Evolutionary conservation across 1,140 invertebrate species (phyloP), one percentile per base, ranked within the genome.

Genomic region (Drosophila bifasciata): DNA sequence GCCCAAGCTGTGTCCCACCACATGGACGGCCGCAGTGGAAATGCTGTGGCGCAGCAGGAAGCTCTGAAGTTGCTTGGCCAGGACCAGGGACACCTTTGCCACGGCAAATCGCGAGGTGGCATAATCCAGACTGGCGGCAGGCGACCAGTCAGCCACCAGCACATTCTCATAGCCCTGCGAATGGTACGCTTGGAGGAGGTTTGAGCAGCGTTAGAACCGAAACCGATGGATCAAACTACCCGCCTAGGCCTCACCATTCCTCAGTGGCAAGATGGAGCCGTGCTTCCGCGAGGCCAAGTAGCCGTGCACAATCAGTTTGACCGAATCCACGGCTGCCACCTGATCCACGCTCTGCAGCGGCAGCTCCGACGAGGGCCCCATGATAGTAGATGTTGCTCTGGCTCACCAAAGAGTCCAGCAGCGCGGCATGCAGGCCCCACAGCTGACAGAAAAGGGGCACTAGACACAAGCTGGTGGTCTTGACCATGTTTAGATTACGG

Each of bases 1-100:
- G 0, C 94, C 94, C 15, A 95, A 67, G 57, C 94, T 94, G 78
- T 94, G 93, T 0, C 94, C 94, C 3, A 95, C 84, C 17, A 94
- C 55, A 76, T 94, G 94, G 91, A 93, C 60, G 58, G 91, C 40
- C 49, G 88, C 52, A 71, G 57, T 5, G 84, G 78, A 53, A 86
- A 90, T 68, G n/a, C 84, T 75, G 28, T 91, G 76, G 9, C 23
- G 36, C 2, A 50, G 68, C 3, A 91, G 55, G 46, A 89, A 91
- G 0, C 70, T 63, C 9, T 84, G 50, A 7, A 91, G 48, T 5
- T 68, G 39, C 45, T 79, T 64, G 32, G 53, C 88, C 56, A 90
- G 41, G 32, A 51, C 52, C 2, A 48, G 46, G 0, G 70, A 64
- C 0, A 91, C 80, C 48, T 67, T 75, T 5, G 17, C 52, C 0